phyloP scores from a whole-genome alignment of 2,797 vertebrate species.

The Taeniopygia guttata region DNA sequence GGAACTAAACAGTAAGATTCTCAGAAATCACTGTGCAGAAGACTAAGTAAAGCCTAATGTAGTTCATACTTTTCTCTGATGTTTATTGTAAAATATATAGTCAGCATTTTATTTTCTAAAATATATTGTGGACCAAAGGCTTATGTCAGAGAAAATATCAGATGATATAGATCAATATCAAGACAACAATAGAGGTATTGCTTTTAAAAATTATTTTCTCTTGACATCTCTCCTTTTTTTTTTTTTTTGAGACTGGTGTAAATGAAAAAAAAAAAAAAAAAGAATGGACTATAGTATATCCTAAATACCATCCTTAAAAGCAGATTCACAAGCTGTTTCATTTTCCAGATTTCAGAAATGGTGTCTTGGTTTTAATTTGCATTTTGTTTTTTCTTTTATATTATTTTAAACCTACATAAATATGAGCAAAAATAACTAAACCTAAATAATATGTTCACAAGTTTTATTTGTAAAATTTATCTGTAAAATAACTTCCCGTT shows the following conservation, averaged over 20 bases:
- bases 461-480: not conserved
- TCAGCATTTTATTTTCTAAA: not conserved
- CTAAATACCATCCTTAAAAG: not conserved
- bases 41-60: not conserved
- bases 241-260: not conserved
- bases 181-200: not conserved
- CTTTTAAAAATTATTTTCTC: not conserved
- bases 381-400: not conserved
- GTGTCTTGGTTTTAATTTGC: not conserved
- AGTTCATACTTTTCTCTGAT: not conserved
- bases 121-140: not conserved
- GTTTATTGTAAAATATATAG: not conserved
- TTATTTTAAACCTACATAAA: not conserved
- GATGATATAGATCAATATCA: not conserved
- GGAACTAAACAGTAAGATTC: not conserved
- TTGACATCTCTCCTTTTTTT: not conserved
- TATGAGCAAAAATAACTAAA: not conserved
- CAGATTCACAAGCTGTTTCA: not conserved
- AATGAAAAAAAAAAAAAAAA: not conserved
- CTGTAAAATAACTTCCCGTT: not conserved
- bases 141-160: not conserved
- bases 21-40: not conserved
- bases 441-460: not conserved
- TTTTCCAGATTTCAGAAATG: not conserved
- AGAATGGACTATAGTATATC: not conserved